phyloP scores from a whole-genome alignment of 1,140 invertebrate species.

The Euglossa dilemma region DNA sequence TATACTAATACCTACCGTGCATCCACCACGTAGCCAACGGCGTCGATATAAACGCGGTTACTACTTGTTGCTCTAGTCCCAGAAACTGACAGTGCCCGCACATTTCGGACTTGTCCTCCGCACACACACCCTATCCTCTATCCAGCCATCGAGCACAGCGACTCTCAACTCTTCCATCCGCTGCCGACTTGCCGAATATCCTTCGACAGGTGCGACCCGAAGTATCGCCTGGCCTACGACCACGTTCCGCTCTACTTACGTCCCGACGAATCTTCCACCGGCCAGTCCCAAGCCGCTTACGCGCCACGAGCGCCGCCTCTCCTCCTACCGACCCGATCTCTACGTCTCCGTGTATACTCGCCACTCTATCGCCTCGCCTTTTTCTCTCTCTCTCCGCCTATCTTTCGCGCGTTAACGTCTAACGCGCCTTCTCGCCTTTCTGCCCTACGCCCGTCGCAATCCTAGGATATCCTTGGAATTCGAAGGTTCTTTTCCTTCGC shows the following conservation, averaged over 20 bases:
- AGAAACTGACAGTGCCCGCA: conserved; percentile 66
- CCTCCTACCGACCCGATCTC: not conserved
- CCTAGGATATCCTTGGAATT: too few species aligned
- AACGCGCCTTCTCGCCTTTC: too few species aligned
- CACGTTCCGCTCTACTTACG: conserved; percentile 8
- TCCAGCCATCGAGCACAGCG: not conserved
- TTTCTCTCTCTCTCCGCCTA: too few species aligned
- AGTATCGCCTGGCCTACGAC: not conserved
- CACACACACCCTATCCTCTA: not conserved
- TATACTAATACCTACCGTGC: conserved; percentile 59
- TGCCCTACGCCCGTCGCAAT: too few species aligned
- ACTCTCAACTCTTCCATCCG: not conserved
- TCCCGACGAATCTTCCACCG: not conserved
- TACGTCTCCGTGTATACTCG: too few species aligned
- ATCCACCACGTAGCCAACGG: conserved; percentile 61
- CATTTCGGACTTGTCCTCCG: conserved; percentile 35
- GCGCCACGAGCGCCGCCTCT: too few species aligned
- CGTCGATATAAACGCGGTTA: conserved; percentile 74
- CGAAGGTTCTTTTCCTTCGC: too few species aligned
- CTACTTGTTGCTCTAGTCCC: conserved; percentile 80
- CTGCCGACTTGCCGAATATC: not conserved
- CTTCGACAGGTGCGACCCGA: not conserved
- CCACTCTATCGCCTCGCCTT: too few species aligned
- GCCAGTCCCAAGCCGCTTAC: not conserved
- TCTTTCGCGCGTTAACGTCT: too few species aligned